Percentiles rank a stretch among this genome's conserved stretches.
Evolutionary conservation across 2,888 invertebrate species (phyloP).

Genomic region (Drosophila koepferae): DNA sequence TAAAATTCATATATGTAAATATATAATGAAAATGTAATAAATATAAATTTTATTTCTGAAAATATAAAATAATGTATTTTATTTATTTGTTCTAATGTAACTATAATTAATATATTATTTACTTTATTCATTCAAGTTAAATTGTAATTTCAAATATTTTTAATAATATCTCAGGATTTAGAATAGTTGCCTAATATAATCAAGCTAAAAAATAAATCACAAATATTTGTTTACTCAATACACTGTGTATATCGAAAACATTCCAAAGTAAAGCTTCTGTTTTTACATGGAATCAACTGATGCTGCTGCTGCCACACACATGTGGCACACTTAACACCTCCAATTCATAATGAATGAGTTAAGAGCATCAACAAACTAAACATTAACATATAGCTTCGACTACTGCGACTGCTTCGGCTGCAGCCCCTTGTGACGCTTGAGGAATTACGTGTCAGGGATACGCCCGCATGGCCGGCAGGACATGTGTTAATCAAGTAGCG

Average conservation of each 20-base stretch:
- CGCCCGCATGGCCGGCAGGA: conserved; percentile 71
- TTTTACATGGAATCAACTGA: neutral
- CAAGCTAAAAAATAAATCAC: neutral
- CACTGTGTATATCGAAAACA: too few relatives aligned
- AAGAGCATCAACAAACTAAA: conserved; percentile 77
- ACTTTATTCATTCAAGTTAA: too few relatives aligned
- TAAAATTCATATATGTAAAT: too few relatives aligned
- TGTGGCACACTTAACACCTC: conserved; percentile 73
- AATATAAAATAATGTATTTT: too few relatives aligned
- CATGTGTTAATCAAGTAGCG: conserved; percentile 79
- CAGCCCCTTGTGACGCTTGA: conserved; percentile 28
- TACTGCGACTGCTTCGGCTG: conserved; percentile 45
- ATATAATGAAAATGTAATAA: too few relatives aligned
- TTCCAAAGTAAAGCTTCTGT: neutral
- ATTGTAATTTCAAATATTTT: too few relatives aligned
- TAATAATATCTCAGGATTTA: too few relatives aligned
- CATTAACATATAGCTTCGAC: conserved; percentile 64
- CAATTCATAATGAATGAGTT: conserved; percentile 81
- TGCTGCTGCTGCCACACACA: conserved; percentile 27
- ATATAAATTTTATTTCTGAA: too few relatives aligned
- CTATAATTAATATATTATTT: too few relatives aligned
- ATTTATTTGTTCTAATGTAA: too few relatives aligned
- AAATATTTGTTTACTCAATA: neutral
- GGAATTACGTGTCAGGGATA: conserved; percentile 50
- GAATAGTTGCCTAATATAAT: too few relatives aligned